phyloP scores from a whole-genome alignment of 2,797 vertebrate species.

The Rhinatrema bivittatum region DNA sequence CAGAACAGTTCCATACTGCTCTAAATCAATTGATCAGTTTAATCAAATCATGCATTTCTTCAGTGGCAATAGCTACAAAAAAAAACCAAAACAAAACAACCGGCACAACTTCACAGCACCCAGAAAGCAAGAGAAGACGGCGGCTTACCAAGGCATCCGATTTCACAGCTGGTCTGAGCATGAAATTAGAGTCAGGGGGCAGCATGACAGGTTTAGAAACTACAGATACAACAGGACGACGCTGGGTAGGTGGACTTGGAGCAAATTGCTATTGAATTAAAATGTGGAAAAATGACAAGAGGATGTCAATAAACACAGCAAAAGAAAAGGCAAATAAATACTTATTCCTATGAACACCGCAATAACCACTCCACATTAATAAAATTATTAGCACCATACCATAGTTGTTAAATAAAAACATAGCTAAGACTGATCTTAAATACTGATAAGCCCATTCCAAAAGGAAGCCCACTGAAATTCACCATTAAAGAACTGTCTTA shows the following conservation, averaged over 20 bases:
- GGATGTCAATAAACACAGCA: background rate
- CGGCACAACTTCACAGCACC: no score
- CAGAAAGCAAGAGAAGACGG: background rate
- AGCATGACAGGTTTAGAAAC: constrained; percentile 95
- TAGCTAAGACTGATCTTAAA: no score
- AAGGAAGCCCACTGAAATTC: no score
- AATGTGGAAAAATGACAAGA: constrained; percentile 31
- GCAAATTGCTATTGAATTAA: constrained; percentile 74
- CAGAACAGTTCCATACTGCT: no score
- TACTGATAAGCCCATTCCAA: no score
- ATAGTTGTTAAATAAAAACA: no score
- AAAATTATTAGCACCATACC: background rate
- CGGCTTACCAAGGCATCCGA: constrained; percentile 82
- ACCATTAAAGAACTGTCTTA: no score
- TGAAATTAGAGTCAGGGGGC: constrained; percentile 71
- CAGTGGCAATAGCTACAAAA: no score
- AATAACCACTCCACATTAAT: no score
- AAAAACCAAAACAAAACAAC: no score
- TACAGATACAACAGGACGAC: constrained; percentile 70
- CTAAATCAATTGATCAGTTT: no score
- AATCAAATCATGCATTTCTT: no score
- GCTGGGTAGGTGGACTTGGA: constrained; percentile 83
- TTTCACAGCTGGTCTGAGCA: constrained; percentile 71
- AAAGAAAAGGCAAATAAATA: background rate
- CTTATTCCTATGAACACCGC: background rate